These are phyloP conservation scores for Tuta absoluta DNA, from an alignment of 2,888 invertebrate genomes.

Conservation along the genomic window DNA sequence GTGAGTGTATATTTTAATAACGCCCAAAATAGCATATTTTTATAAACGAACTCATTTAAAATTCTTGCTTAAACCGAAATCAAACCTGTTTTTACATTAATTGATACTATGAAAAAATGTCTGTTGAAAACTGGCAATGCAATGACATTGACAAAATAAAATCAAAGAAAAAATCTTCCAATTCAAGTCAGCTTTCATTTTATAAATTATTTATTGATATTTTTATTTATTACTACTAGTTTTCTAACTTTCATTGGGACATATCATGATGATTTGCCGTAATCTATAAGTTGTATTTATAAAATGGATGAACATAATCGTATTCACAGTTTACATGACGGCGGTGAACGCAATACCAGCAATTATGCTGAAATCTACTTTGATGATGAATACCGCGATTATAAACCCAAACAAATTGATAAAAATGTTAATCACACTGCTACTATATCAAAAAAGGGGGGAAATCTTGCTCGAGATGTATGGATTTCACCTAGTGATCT, in stretches of 20 bases:
- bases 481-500: constrained; percentile 74
- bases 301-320: background rate
- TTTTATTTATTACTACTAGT: background rate
- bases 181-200: background rate
- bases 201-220: background rate
- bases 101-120: no score
- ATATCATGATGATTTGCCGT: no score
- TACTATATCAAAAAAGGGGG: constrained; percentile 24
- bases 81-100: background rate
- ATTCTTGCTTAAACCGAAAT: no score
- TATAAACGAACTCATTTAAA: no score
- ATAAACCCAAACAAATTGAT: constrained; percentile 30
- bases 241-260: background rate
- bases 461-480: background rate
- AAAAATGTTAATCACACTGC: constrained; percentile 29
- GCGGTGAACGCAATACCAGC: constrained; percentile 58
- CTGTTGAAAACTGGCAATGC: background rate
- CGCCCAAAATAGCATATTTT: no score
- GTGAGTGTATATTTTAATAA: no score
- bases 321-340: constrained; percentile 40
- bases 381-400: constrained; percentile 49
- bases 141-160: background rate
- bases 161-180: background rate
- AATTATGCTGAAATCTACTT: constrained; percentile 67
- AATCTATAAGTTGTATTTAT: background rate